phyloP scores from a whole-genome alignment of 2,888 invertebrate species.

The Elmis aenea region DNA sequence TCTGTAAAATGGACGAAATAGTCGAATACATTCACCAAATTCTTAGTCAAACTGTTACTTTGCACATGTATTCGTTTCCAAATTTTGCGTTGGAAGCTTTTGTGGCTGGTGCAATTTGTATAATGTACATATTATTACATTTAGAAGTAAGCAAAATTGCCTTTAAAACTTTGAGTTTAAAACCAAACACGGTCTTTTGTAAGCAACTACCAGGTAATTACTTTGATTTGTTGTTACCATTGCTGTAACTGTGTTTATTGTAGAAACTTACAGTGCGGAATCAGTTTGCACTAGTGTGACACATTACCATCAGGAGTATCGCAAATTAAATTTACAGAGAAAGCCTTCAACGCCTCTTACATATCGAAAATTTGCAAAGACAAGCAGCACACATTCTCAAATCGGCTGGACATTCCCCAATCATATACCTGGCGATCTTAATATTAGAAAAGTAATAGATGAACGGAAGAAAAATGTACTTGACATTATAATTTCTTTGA shows the following conservation, averaged over 20 bases:
- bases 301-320: constrained; percentile 17
- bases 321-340: constrained; percentile 13
- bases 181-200: constrained; percentile 18
- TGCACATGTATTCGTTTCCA: constrained; percentile 36
- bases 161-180: constrained; percentile 14
- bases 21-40: constrained; percentile 27
- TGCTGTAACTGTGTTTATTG: background rate
- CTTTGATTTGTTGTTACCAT: too few species aligned
- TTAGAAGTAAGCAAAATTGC: constrained; percentile 32
- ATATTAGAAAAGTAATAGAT: background rate
- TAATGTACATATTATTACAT: constrained; percentile 31
- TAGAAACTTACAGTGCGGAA: constrained; percentile 13
- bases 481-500: constrained; percentile 32
- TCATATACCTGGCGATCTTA: background rate
- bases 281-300: constrained; percentile 22
- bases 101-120: constrained; percentile 29
- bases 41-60: constrained; percentile 32
- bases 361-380: constrained; percentile 13
- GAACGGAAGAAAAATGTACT: constrained; percentile 6
- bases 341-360: constrained; percentile 16
- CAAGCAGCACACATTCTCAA: constrained; percentile 15
- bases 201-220: constrained; percentile 19
- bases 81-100: constrained; percentile 36
- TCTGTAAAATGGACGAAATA: constrained; percentile 33
- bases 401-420: constrained; percentile 12